Percentiles rank a stretch among this genome's conserved stretches.
Conservation (phyloP, 2,888 invertebrate genomes). For the Lycocerus yunnanus region DNA sequence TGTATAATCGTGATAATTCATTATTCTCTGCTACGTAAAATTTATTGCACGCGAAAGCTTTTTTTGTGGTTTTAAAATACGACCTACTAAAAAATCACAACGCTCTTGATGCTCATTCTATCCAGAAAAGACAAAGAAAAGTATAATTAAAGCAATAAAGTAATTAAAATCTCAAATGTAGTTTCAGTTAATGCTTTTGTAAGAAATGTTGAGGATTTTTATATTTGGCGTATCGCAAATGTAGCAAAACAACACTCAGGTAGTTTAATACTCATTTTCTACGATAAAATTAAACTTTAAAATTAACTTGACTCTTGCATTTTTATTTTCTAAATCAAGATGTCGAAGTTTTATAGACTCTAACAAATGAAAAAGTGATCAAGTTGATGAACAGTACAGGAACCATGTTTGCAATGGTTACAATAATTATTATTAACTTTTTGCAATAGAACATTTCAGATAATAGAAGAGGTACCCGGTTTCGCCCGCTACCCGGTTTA, state of each 20-base stretch:
- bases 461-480: too few relatives aligned
- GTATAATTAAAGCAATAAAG: neutral
- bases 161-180: neutral
- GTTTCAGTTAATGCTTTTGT: neutral
- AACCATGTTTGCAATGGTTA: too few relatives aligned
- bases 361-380: too few relatives aligned
- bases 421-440: too few relatives aligned
- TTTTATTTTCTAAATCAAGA: neutral
- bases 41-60: neutral
- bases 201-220: neutral
- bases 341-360: too few relatives aligned
- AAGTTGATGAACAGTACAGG: too few relatives aligned
- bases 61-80: conserved; percentile 4
- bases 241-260: neutral
- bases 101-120: neutral
- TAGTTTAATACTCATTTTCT: neutral
- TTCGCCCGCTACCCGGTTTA: too few relatives aligned
- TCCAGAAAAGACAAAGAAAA: neutral
- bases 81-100: neutral
- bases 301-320: neutral
- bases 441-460: too few relatives aligned
- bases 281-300: neutral
- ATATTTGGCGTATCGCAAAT: neutral
- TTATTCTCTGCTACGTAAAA: neutral
- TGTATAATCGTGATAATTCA: conserved; percentile 1